These are phyloP conservation scores for Chirona hameri DNA, from an alignment of 2,888 invertebrate species.

Conservation along the genomic window DNA sequence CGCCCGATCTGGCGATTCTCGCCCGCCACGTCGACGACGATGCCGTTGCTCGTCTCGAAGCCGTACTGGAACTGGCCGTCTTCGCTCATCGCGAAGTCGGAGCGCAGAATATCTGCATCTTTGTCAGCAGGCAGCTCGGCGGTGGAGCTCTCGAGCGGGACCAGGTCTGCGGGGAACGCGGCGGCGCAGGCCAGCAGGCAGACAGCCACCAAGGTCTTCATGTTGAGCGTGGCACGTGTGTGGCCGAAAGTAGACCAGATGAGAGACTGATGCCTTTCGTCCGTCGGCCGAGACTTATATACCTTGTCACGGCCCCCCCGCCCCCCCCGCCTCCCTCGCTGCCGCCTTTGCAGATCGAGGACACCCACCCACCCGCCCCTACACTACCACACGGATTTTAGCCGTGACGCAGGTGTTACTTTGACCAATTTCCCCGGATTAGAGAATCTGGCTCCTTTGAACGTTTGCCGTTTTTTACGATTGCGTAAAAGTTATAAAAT, in stretches of 20 bases:
- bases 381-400: too few relatives aligned
- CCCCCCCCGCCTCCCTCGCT: neutral
- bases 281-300: neutral
- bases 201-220: neutral
- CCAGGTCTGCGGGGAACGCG: neutral
- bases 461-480: too few relatives aligned
- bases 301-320: neutral
- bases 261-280: neutral
- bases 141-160: neutral
- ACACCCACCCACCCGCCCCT: too few relatives aligned
- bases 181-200: constrained; percentile 5
- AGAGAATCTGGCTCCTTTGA: too few relatives aligned
- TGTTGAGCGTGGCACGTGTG: neutral
- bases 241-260: neutral
- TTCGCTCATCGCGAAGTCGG: neutral
- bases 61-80: constrained; percentile 9
- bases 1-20: constrained; percentile 22
- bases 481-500: too few relatives aligned
- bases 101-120: neutral
- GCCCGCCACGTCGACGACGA: neutral
- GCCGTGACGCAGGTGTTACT: too few relatives aligned
- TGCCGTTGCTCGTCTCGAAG: constrained; percentile 6
- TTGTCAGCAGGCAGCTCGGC: neutral
- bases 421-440: too few relatives aligned
- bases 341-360: too few relatives aligned